Conservation (phyloP, 2,888 invertebrate species). For the Magallana nippona region DNA sequence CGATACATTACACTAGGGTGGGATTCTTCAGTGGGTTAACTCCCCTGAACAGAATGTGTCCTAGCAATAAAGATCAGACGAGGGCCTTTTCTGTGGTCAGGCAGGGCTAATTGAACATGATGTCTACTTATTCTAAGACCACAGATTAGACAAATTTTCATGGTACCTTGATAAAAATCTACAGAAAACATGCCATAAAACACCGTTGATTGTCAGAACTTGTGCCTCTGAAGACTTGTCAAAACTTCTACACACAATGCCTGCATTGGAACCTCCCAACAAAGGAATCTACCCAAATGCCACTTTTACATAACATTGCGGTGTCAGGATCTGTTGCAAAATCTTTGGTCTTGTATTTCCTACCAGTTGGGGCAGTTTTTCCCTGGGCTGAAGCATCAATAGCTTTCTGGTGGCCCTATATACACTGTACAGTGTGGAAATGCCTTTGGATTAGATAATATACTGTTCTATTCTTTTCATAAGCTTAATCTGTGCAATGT, state of each 20-base stretch:
- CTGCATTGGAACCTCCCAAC: slow-evolving; percentile 27
- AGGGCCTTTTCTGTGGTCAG: neutral
- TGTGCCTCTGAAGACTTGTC: slow-evolving; percentile 3
- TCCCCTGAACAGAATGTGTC: neutral
- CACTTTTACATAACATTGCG: slow-evolving; percentile 26
- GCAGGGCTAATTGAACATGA: slow-evolving; percentile 27
- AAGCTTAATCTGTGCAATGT: too few species aligned
- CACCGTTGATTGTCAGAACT: slow-evolving; percentile 5
- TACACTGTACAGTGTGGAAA: neutral
- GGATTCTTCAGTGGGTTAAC: neutral
- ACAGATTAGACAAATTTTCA: slow-evolving; percentile 33
- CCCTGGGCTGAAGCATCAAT: slow-evolving; percentile 3
- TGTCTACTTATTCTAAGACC: slow-evolving; percentile 1
- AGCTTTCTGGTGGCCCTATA: neutral
- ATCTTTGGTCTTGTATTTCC: slow-evolving; percentile 15
- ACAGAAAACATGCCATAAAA: slow-evolving; percentile 23
- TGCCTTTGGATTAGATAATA: too few species aligned
- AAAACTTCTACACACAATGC: slow-evolving; percentile 14
- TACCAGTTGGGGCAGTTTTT: neutral
- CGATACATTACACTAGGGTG: neutral
- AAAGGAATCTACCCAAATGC: slow-evolving; percentile 24
- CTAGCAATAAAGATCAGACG: slow-evolving; percentile 8
- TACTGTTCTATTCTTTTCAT: too few species aligned
- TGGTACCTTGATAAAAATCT: slow-evolving; percentile 19
- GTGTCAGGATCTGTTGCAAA: slow-evolving; percentile 11